Percentiles rank a stretch among this genome's conserved stretches.
Evolutionary conservation across 2,797 vertebrate genomes (phyloP).

Genomic region (Poeciliopsis gracilis): DNA sequence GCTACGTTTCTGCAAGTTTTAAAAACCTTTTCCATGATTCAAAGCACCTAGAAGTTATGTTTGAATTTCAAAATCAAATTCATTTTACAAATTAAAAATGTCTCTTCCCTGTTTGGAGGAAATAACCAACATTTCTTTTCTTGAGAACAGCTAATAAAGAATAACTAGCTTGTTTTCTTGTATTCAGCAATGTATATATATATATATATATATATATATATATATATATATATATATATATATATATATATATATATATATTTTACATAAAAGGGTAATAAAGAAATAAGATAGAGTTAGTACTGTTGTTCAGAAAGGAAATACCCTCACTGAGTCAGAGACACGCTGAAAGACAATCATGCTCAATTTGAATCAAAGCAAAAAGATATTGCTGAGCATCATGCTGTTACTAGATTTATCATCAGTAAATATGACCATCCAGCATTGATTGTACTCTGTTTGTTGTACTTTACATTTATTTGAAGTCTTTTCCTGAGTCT

Average conservation of each 20-base stretch:
- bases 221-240: too few relatives aligned
- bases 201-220: too few relatives aligned
- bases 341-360: constrained; percentile 22
- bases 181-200: background rate
- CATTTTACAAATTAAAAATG: background rate
- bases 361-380: background rate
- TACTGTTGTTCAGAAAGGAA: background rate
- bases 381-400: background rate
- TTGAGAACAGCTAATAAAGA: background rate
- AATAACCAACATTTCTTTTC: background rate
- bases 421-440: background rate
- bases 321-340: constrained; percentile 10
- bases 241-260: too few relatives aligned
- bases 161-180: background rate
- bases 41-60: background rate
- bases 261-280: background rate
- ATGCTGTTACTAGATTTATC: background rate
- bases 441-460: background rate
- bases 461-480: background rate
- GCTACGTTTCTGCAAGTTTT: background rate
- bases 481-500: background rate
- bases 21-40: constrained; percentile 19
- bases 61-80: background rate
- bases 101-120: background rate
- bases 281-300: background rate